Evolutionary conservation across 2,888 invertebrate genomes (phyloP).

Genomic region (Eilema depressum): DNA sequence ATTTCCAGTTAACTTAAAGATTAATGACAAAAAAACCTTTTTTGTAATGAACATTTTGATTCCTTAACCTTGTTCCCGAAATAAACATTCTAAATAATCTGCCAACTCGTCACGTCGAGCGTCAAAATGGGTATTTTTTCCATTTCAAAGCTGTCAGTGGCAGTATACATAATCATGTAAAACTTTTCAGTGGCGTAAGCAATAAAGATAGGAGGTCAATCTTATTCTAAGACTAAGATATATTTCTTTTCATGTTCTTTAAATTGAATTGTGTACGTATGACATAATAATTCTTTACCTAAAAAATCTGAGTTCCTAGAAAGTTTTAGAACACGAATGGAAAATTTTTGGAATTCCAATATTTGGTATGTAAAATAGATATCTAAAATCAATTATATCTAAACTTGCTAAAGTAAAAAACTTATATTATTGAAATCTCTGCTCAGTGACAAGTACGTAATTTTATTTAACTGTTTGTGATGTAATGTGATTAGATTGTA

Average conservation of each 20-base stretch:
- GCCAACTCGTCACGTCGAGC: conserved; percentile 27
- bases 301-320: not conserved
- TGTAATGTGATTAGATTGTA: no score
- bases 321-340: not conserved
- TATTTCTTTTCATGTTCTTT: not conserved
- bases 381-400: no score
- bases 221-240: conserved; percentile 6
- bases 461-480: not conserved
- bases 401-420: not conserved
- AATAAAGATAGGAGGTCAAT: conserved; percentile 28
- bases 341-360: no score
- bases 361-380: no score
- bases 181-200: conserved; percentile 31
- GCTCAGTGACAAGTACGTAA: not conserved
- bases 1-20: no score
- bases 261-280: not conserved
- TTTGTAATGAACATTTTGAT: not conserved
- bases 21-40: no score
- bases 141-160: conserved; percentile 50
- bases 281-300: not conserved
- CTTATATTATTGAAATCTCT: not conserved
- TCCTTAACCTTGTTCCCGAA: not conserved
- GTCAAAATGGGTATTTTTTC: conserved; percentile 42
- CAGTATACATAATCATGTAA: conserved; percentile 46
- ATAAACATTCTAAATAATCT: conserved; percentile 24